Base-by-base conservation (phyloP, 2,113 vertebrate genomes). In the Eretmochelys imbricata region DNA sequence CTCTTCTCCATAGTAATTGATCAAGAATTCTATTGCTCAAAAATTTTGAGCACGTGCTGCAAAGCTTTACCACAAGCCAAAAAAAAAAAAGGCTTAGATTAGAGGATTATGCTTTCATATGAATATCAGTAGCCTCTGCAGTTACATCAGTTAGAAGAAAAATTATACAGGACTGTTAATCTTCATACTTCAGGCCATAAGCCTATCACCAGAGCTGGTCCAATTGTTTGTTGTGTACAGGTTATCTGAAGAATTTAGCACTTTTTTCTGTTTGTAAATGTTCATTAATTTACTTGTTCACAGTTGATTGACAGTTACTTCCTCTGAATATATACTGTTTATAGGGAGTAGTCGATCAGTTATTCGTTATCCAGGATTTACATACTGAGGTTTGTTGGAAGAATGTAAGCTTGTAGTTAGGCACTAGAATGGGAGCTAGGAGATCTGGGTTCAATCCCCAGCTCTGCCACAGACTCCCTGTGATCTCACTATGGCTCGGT, bases 101-200 rank as follows among this genome's bases (percentile, higher is more conserved):
- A 85, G 85, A 96, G 93, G 91, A 89, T 94, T 95, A 95, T 94
- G 97, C 91, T 49, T 96, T 95, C 95, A 82, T 97, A 95, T 95
- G 96, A 96, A 96, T 97, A 96, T 95, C 96, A 97, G 97, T 96
- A 92, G 93, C 96, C 94, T 94, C 89, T 95, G 96, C 95, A 89
- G 95, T 94, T 96, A 94, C 89, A 95, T 92, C 94, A 95, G 90
- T 94, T 92, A 91, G 93, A 81, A 97, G 96, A 95, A 97, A 46
- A 96, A 97, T 96, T 91, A 95, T 96, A 95, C 80, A 87, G 87
- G 76, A 87, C 89, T 96, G 97, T 97, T 97, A 97, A 97, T 97
- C 94, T 95, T 96, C 95, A 96, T 97, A 96, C 96, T 96, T 90
- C 80, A 94, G 90, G 92, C 94, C 95, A 10, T 97, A 97, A 97